Evolutionary conservation across 2,888 invertebrate genomes (phyloP), one percentile per base, ranked within the genome.

Genomic region (Athalia circularis): DNA sequence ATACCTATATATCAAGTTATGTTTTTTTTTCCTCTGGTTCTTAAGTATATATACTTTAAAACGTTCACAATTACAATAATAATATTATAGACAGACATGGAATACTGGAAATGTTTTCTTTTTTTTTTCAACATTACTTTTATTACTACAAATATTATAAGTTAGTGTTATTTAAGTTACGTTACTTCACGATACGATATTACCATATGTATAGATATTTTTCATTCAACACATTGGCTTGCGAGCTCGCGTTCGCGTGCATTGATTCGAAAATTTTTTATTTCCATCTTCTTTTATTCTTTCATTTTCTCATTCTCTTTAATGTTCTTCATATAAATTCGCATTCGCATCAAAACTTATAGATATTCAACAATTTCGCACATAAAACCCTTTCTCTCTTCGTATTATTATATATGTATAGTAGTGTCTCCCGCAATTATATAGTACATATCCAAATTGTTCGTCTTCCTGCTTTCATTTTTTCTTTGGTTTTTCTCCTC

Each of bases 61-160:
- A 83, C 83, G 84, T 84, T 84, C 82, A 86, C 87, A 84, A 86
- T 87, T 85, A 88, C 84, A 84, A 86, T 84, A 29, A 29, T 29
- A 83, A 86, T 84, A 86, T 83, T 86, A 62, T 67, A 67, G 83
- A 87, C 84, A 86, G 83, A 87, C 85, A 88, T 81, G 86, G 87
- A 89, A 88, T 88, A 88, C 85, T 86, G 87, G 86, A 87, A 86
- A 83, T 83, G 29, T 29, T 29, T 29, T 29, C 2, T 29, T 29
- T 29, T 0, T 29, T 29, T 29, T 83, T 83, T 59, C 15, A 52
- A 61, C 75, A 64, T 75, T 52, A 75, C 62, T 72, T 72, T 29
- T 29, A 29, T 29, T 29, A 29, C 29, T 29, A 29, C 29, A 29
- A 29, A 29, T 29, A 29, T 29, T 29, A 29, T 72, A 72, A 45